Evolutionary conservation across 1,140 invertebrate genomes (phyloP), one percentile per base, ranked within the genome.

Genomic region (Caerostris extrusa): DNA sequence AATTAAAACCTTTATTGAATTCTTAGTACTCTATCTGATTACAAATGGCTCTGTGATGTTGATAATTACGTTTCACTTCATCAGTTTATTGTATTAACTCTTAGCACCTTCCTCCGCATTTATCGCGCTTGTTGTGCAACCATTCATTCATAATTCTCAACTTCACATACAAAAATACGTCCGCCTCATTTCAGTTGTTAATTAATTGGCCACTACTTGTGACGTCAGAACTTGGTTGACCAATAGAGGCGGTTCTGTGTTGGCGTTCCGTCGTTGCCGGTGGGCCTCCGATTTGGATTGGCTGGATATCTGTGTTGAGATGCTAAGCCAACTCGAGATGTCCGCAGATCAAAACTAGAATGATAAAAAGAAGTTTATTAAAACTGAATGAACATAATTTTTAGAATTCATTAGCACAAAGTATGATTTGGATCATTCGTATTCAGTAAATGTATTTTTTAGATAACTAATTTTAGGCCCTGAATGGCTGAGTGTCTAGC

Each of bases 161-260:
- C 56, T 8, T 58, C 55, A n/a, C 56, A 83, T 83, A 58, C 53
- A 83, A 83, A 83, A 83, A 83, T 83, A 83, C 82, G 82, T 19
- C 19, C 82, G 55, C n/a, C 82, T 50, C 34, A 77, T 77, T 34
- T 77, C 50, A 77, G 71, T 77, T 56, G 12, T 83, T 83, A 55
- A 83, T 57, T 19, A 55, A 55, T 55, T 83, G n/a, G 14, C 82
- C 82, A 58, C 82, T 58, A 83, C 56, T 83, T 56, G 82, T 83
- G 6, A 83, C 56, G 87, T 89, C 87, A 89, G 64, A 89, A 89
- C 87, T 89, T 89, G n/a, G 87, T 89, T 3, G 87, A 89, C 87
- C 87, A 89, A 56, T 89, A 89, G 50, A 89, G 87, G 5, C 50
- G 56, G 87, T 89, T 89, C 64, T 89, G 87, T 19, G 64, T 89